These are phyloP conservation scores for Pollachius pollachius DNA, from an alignment of 2,113 vertebrate genomes.

Conservation along the genomic window DNA sequence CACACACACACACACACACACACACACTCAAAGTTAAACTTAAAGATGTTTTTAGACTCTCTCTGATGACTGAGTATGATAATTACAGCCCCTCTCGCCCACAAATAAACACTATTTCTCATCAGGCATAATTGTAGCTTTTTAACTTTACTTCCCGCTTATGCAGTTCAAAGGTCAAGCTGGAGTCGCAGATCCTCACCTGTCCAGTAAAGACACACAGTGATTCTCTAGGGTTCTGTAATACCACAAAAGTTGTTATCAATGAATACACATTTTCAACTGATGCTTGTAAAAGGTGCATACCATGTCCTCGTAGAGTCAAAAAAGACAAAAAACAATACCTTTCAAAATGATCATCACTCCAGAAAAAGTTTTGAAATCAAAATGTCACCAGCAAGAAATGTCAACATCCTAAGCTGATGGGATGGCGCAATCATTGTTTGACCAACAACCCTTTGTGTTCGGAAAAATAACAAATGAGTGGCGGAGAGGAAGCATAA, in stretches of 20 bases:
- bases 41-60: slow-evolving; percentile 43
- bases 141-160: slow-evolving; percentile 43
- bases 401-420: too few relatives aligned
- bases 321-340: too few relatives aligned
- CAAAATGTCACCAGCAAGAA: too few relatives aligned
- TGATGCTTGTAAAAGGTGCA: too few relatives aligned
- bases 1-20: slow-evolving; percentile 6
- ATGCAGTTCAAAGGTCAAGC: slow-evolving; percentile 28
- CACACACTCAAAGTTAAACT: slow-evolving; percentile 17
- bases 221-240: too few relatives aligned
- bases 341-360: too few relatives aligned
- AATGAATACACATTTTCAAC: not conserved
- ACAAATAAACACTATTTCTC: slow-evolving; percentile 53
- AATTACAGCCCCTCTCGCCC: slow-evolving; percentile 42
- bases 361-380: too few relatives aligned
- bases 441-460: too few relatives aligned
- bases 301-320: too few relatives aligned
- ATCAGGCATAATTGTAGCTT: slow-evolving; percentile 48
- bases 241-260: not conserved
- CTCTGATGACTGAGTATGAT: slow-evolving; percentile 51
- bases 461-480: too few relatives aligned
- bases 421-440: too few relatives aligned
- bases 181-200: slow-evolving; percentile 20
- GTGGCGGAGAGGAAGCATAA: too few relatives aligned
- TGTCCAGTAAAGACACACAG: not conserved